Conservation (phyloP, 2,888 invertebrate species). For the Melanotus villosus region DNA sequence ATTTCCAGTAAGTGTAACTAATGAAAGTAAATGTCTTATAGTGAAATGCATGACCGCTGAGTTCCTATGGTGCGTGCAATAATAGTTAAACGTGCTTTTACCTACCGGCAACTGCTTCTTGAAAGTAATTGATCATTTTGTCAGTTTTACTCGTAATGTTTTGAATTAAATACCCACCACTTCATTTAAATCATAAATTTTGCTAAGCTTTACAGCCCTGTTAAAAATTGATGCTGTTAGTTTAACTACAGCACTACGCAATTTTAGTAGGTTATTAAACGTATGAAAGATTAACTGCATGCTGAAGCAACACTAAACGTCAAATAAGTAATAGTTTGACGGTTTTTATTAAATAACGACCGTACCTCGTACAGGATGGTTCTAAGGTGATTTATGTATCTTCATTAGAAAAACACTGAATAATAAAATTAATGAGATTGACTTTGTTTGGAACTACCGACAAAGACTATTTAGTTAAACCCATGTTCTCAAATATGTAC, state of each 20-base stretch:
- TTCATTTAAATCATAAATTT: too few species aligned
- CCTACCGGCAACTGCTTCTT: neutral
- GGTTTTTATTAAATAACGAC: constrained; percentile 1
- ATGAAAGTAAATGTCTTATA: constrained; percentile 11
- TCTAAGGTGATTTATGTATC: neutral
- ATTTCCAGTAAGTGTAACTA: too few species aligned
- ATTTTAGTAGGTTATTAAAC: neutral
- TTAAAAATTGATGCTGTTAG: too few species aligned
- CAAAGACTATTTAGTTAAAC: neutral
- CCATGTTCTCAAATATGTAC: neutral
- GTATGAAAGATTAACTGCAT: neutral
- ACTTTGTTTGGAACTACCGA: constrained; percentile 1
- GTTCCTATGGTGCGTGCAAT: constrained; percentile 5
- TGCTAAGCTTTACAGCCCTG: too few species aligned
- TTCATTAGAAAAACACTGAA: constrained; percentile 3
- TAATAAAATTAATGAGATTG: neutral
- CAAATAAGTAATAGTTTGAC: neutral
- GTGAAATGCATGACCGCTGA: constrained; percentile 1
- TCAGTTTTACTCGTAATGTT: neutral
- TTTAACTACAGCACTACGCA: neutral
- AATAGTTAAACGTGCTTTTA: constrained; percentile 1
- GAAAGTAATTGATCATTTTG: neutral
- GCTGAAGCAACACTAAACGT: constrained; percentile 2
- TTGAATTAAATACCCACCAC: too few species aligned
- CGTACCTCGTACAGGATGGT: neutral